These are phyloP conservation scores for Axea sp. DNA, from an alignment of 2,888 invertebrate genomes.

Conservation along the genomic window DNA sequence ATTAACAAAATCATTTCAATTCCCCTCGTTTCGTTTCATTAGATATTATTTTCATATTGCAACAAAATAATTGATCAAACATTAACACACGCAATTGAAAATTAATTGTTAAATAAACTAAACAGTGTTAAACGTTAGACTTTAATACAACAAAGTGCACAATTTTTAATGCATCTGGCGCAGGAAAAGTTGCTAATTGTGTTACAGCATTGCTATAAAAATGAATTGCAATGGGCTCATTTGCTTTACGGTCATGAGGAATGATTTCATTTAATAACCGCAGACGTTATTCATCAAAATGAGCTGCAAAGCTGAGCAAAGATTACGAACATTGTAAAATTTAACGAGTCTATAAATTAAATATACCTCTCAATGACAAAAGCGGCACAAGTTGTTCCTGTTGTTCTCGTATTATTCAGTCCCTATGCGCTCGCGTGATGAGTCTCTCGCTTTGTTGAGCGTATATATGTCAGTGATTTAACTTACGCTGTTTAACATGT, in stretches of 20 bases:
- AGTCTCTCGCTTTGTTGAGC: slow-evolving; percentile 13
- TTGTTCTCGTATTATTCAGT: slow-evolving; percentile 3
- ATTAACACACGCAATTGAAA: slow-evolving; percentile 4
- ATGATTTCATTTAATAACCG: slow-evolving; percentile 25
- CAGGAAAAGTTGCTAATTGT: slow-evolving; percentile 7
- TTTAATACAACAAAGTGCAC: slow-evolving; percentile 1
- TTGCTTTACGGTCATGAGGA: slow-evolving; percentile 27
- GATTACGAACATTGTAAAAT: slow-evolving; percentile 27
- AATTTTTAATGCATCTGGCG: not conserved
- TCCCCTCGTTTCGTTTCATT: not conserved
- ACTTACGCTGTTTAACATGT: slow-evolving; percentile 30
- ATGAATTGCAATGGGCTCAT: slow-evolving; percentile 24
- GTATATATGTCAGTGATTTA: slow-evolving; percentile 26
- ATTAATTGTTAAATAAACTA: no score
- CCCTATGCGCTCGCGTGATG: slow-evolving; percentile 34
- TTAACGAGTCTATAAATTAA: slow-evolving; percentile 35
- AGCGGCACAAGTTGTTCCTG: not conserved
- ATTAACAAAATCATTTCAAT: not conserved
- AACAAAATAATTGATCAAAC: slow-evolving; percentile 4
- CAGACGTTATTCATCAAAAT: slow-evolving; percentile 13
- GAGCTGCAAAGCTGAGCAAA: slow-evolving; percentile 14
- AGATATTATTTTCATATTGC: not conserved
- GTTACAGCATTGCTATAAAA: slow-evolving; percentile 23
- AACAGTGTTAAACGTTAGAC: not conserved
- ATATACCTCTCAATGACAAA: slow-evolving; percentile 35